Evolutionary conservation across 2,113 vertebrate genomes (phyloP).

Genomic region (Siphamia tubifer): DNA sequence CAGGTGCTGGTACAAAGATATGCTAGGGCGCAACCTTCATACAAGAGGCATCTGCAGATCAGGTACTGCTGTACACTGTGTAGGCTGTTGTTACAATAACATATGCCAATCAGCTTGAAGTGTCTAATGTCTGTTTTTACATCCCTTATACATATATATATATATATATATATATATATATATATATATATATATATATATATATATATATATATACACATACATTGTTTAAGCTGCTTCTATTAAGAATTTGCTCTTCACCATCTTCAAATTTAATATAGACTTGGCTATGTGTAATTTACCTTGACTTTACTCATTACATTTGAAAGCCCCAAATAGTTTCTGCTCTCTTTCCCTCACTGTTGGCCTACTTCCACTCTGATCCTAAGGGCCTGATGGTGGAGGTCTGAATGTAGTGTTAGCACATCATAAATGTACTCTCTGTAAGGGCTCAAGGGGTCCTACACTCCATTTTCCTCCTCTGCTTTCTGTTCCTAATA

Average conservation of each 20-base stretch:
- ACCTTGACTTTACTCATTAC: background rate
- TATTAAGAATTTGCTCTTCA: background rate
- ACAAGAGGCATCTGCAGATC: conserved; percentile 90
- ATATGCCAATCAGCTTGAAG: background rate
- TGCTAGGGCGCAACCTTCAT: conserved; percentile 83
- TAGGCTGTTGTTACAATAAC: background rate
- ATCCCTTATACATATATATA: too few species aligned
- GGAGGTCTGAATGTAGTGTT: conserved; percentile 29
- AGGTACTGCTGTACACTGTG: conserved; percentile 78
- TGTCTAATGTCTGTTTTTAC: background rate
- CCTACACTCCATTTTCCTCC: background rate
- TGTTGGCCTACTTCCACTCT: conserved; percentile 28
- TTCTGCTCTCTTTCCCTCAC: conserved; percentile 17
- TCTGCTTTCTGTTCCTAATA: background rate
- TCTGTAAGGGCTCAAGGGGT: background rate
- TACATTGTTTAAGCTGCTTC: too few species aligned
- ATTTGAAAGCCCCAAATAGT: background rate
- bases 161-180: too few species aligned
- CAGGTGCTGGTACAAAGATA: conserved; percentile 88
- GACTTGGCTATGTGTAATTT: background rate
- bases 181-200: too few species aligned
- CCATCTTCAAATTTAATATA: background rate
- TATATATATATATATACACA: too few species aligned
- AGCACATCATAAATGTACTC: conserved; percentile 27
- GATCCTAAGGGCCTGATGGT: background rate